These are phyloP conservation scores for Chalcosyrphus nemorum DNA, from an alignment of 2,888 invertebrate genomes.

Conservation along the genomic window DNA sequence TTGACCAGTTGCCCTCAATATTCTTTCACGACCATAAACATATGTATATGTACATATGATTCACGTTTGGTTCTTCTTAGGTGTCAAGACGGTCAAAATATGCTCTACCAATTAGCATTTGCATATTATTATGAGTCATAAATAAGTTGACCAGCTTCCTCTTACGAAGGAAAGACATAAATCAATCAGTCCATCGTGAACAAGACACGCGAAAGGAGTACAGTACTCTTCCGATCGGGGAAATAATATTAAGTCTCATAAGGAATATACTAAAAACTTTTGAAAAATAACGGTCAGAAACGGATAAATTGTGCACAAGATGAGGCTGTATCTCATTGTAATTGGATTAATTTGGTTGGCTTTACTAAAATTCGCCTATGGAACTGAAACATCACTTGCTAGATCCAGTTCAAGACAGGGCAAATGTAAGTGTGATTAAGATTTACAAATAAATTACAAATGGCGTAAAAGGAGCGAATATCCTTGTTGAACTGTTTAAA, in stretches of 20 bases:
- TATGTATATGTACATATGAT: too few species aligned
- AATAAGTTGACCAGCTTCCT: slow-evolving; percentile 32
- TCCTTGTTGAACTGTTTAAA: too few species aligned
- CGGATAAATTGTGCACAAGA: slow-evolving; percentile 2
- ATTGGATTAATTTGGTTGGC: slow-evolving; percentile 51
- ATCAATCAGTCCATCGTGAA: slow-evolving; percentile 43
- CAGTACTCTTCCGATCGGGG: slow-evolving; percentile 1
- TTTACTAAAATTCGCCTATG: slow-evolving; percentile 36
- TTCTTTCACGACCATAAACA: slow-evolving; percentile 18
- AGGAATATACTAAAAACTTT: background rate
- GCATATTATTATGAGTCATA: slow-evolving; percentile 31
- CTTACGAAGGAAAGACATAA: slow-evolving; percentile 32
- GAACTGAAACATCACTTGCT: slow-evolving; percentile 8
- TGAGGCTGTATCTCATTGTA: slow-evolving; percentile 50
- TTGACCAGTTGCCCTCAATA: background rate
- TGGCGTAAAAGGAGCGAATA: too few species aligned
- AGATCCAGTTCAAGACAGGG: slow-evolving; percentile 20
- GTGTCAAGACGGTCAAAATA: slow-evolving; percentile 22
- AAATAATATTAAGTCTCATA: background rate
- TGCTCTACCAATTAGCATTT: slow-evolving; percentile 61
- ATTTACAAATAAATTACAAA: background rate
- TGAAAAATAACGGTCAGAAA: background rate
- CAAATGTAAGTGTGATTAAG: slow-evolving; percentile 37
- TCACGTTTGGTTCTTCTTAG: slow-evolving; percentile 22
- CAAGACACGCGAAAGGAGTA: slow-evolving; percentile 17